phyloP scores from a whole-genome alignment of 1,140 invertebrate species.

The Physella acuta region DNA sequence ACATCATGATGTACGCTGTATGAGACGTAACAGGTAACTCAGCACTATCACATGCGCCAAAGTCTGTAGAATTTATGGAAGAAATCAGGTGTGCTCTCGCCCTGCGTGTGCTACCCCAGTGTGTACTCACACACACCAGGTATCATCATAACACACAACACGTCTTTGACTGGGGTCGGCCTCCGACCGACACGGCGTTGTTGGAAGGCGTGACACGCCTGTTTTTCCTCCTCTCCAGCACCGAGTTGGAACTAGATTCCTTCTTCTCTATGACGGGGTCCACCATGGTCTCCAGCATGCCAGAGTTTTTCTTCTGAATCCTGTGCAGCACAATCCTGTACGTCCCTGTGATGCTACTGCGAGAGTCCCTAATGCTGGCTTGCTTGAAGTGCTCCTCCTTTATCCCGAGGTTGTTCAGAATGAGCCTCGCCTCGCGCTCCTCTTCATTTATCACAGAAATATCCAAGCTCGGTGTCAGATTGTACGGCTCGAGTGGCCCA shows the following conservation, averaged over 20 bases:
- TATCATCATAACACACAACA: constrained; percentile 34
- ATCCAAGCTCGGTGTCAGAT: constrained; percentile 41
- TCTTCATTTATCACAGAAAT: constrained; percentile 45
- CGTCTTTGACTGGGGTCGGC: constrained; percentile 22
- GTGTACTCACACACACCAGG: no score
- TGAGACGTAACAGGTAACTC: no score
- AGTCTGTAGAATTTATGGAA: no score
- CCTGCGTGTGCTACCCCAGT: no score
- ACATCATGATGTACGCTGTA: no score
- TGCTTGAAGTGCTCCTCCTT: constrained; percentile 61
- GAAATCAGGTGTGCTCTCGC: no score
- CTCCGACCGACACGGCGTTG: not conserved
- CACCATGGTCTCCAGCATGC: constrained; percentile 31
- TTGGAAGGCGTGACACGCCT: not conserved
- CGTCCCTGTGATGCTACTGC: constrained; percentile 65
- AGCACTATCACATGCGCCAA: no score
- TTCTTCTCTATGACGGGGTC: constrained; percentile 4
- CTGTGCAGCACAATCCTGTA: constrained; percentile 67
- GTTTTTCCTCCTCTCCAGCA: not conserved
- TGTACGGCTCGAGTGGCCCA: constrained; percentile 49
- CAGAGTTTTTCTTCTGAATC: constrained; percentile 56
- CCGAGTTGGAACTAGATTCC: constrained; percentile 18
- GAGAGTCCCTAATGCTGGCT: constrained; percentile 60
- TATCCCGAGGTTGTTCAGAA: constrained; percentile 64
- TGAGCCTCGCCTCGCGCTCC: constrained; percentile 57